Base-by-base conservation (phyloP, 2,797 vertebrate genomes). In the Pelodytes ibericus region DNA sequence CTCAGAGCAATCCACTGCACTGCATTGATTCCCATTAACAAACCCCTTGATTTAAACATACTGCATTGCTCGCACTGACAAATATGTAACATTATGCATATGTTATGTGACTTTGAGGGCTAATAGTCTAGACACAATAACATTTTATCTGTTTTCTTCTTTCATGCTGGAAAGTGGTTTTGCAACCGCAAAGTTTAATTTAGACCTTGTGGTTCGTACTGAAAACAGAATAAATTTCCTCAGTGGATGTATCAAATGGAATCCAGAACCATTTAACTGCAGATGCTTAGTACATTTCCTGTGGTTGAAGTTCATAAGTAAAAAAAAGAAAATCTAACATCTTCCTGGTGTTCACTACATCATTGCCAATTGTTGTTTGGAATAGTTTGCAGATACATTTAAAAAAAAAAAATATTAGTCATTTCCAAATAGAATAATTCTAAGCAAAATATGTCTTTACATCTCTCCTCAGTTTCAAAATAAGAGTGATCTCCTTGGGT, bases 161-260 rank as follows among this genome's bases (percentile, higher is more conserved):
- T 67, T 72, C 63, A 67, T 60, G 71, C 18, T 62, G 29, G 64
- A 73, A 62, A 67, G 71, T 67, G 62, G 70, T 68, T 78, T 73
- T 74, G 57, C 15, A 69, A 74, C 71, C 77, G 33, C 71, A 79
- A 73, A 10, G 64, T 79, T 74, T 79, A 79, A 79, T 79, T 79
- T 63, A 79, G 64, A 33, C 33, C 64, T 69, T 79, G 77, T 79
- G 77, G 77, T 69, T 57, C 10, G 11, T 56, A 69, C 36, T 73
- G 41, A 74, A 77, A 73, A 60, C 53, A 73, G 44, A 73, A 74
- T 69, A 73, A 47, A 79, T 74, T 73, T 79, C 47, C 64, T 67
- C 63, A 67, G 65, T 63, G 71, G 63, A 69, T 79, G 11, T 27
- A 68, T 79, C 57, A 73, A 74, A 73, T 22, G 22, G 44, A 56